Evolutionary conservation across 2,113 vertebrate genomes (phyloP).

Genomic region (Corythoichthys haematopterus): DNA sequence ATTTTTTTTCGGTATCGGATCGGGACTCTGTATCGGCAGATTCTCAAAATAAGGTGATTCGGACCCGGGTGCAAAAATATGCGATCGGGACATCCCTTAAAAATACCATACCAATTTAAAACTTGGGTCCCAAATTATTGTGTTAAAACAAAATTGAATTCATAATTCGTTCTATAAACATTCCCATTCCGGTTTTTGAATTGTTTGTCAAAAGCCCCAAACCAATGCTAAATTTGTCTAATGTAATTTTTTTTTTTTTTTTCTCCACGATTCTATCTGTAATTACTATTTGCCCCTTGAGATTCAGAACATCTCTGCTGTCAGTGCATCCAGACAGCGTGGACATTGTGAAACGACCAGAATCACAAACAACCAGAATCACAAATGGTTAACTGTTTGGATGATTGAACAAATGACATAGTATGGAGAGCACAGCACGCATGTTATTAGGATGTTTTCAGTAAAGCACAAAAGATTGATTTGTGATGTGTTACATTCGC

Average conservation of each 20-base stretch:
- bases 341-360: conserved; percentile 18
- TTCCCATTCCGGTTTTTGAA: too few species aligned
- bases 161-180: too few species aligned
- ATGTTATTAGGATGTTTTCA: neutral
- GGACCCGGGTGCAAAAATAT: too few species aligned
- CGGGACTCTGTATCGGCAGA: too few species aligned
- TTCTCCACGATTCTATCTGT: neutral
- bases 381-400: conserved; percentile 5
- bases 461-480: neutral
- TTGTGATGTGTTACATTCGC: too few species aligned
- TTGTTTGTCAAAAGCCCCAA: neutral
- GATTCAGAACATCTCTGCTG: conserved; percentile 1
- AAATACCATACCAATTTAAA: too few species aligned
- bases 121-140: too few species aligned
- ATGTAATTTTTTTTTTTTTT: neutral
- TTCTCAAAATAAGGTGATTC: too few species aligned
- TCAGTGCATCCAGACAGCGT: conserved; percentile 11
- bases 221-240: neutral
- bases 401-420: conserved; percentile 21
- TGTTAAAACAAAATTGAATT: too few species aligned
- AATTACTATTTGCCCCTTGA: neutral
- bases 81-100: too few species aligned
- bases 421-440: neutral
- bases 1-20: too few species aligned
- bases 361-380: conserved; percentile 12